Evolutionary conservation across 2,888 invertebrate genomes (phyloP).

Genomic region (Ethmia dodecea): DNA sequence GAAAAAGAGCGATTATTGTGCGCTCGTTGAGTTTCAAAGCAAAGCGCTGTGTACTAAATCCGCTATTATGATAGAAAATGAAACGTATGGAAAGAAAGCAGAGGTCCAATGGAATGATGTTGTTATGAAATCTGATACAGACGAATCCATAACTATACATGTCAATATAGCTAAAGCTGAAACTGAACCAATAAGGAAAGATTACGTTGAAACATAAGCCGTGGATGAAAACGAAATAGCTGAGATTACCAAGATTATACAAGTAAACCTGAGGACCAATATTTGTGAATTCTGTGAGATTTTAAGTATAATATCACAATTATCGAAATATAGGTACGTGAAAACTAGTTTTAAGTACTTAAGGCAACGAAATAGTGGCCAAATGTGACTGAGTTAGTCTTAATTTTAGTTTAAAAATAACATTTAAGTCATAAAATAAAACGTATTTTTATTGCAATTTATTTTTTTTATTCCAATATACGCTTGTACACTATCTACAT

Average conservation of each 20-base stretch:
- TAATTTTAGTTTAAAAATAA: slow-evolving; percentile 34
- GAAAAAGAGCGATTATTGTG: slow-evolving; percentile 65
- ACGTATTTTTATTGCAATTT: slow-evolving; percentile 25
- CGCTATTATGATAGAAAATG: slow-evolving; percentile 64
- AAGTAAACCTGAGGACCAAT: not conserved
- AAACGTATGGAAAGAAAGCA: slow-evolving; percentile 66
- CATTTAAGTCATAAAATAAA: slow-evolving; percentile 24
- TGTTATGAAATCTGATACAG: slow-evolving; percentile 60
- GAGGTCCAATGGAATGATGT: slow-evolving; percentile 70
- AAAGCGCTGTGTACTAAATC: slow-evolving; percentile 63
- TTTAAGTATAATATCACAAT: slow-evolving; percentile 1
- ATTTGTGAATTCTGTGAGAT: not conserved
- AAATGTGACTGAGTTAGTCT: slow-evolving; percentile 60
- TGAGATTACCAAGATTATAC: no score
- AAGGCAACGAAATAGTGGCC: slow-evolving; percentile 23
- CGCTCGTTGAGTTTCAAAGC: slow-evolving; percentile 67
- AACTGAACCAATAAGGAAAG: slow-evolving; percentile 38
- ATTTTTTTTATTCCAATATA: slow-evolving; percentile 4
- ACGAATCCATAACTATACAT: slow-evolving; percentile 69
- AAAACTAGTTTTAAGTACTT: slow-evolving; percentile 1
- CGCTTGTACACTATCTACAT: no score
- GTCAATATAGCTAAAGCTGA: slow-evolving; percentile 65
- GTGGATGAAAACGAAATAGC: no score
- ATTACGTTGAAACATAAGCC: slow-evolving; percentile 21
- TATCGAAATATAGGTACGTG: not conserved